Conservation (phyloP, 1,140 invertebrate species). For the Helicoverpa armigera region DNA sequence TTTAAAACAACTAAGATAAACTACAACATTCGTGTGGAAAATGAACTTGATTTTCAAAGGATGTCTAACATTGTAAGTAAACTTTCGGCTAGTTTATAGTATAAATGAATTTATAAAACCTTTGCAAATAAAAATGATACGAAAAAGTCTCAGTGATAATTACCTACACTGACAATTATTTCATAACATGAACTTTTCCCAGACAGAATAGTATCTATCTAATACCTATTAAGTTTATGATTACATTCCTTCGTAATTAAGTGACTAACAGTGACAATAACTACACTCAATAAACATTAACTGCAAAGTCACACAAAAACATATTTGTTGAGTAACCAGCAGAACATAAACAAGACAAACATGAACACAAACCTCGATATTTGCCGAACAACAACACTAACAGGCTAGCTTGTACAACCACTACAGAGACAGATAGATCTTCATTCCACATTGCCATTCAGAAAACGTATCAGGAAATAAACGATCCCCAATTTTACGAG, state of each 20-base stretch:
- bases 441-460: neutral
- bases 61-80: too few relatives aligned
- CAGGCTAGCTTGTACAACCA: neutral
- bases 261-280: neutral
- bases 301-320: neutral
- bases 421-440: neutral
- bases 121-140: too few relatives aligned
- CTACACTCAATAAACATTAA: neutral
- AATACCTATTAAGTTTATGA: too few relatives aligned
- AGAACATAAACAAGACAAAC: neutral
- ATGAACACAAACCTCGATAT: neutral
- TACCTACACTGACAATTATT: too few relatives aligned
- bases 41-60: neutral
- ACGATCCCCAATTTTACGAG: slow-evolving; percentile 45
- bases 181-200: too few relatives aligned
- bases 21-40: neutral
- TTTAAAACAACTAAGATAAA: neutral
- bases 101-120: too few relatives aligned
- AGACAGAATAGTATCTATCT: too few relatives aligned
- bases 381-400: neutral
- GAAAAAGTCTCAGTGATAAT: too few relatives aligned
- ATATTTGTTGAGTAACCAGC: neutral
- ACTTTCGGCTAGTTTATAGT: too few relatives aligned
- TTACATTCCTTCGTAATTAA: neutral
- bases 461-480: slow-evolving; percentile 26